Evolutionary conservation across 2,888 invertebrate genomes (phyloP), one percentile per base, ranked within the genome.

Genomic region (Eupithecia insigniata): DNA sequence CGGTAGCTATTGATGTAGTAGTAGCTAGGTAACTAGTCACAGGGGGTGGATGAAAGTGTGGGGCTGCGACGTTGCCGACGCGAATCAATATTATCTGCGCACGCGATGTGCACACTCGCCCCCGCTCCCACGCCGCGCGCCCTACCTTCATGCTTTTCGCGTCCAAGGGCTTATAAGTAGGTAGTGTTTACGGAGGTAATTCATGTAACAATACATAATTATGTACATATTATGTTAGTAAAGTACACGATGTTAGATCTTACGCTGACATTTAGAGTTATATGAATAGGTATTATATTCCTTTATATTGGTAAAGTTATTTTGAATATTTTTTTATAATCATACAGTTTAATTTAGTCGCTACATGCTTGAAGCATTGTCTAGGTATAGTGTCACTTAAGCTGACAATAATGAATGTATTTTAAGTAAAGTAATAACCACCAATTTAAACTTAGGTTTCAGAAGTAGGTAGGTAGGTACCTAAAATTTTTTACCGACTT

Each of bases 81-180:
- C 70, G 88, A 89, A 91, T 91, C 91, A 88, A 91, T 91, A 91
- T 71, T 72, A 83, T 82, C 87, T 90, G 91, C 91, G 91, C 91
- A 91, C 91, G 91, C 91, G 91, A 90, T 90, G 85, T 81, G 85
- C 85, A 84, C 86, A 82, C 83, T 79, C 80, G 80, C 80, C 78
- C 75, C 79, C 73, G 69, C 71, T 74, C 75, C 65, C 80, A 75
- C 82, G 85, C 87, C 87, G 61, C 73, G 26, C 51, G 16, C 28
- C 68, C 61, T 36, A 64, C 22, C 36, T 14, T 39, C 28, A 60
- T 22, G 36, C 36, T 64, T 39, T 55, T 66, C 32, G 46, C 66
- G 68, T 66, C 70, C 26, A 55, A 62, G 34, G 61, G 61, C 61
- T 32, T 61, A 18, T 46, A 6, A 22, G 51, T 51, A 22, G 12